A percentile compares a stretch with the other conserved stretches of the same genome.
These are phyloP conservation scores for Portunus trituberculatus DNA, from an alignment of 1,140 invertebrate species.

Conservation along the genomic window DNA sequence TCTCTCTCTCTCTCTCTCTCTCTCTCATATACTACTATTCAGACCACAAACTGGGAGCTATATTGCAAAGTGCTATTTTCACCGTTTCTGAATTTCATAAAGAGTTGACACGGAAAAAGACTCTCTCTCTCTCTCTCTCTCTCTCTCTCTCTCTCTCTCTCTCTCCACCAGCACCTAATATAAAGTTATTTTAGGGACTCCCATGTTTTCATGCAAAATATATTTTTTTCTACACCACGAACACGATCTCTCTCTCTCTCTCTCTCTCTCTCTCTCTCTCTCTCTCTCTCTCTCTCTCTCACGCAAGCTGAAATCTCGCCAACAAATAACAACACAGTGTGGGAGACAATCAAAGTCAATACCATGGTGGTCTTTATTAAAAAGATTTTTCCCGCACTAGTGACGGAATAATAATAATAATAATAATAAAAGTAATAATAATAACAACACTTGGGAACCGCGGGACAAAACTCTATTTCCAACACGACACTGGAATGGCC, in stretches of 20 bases:
- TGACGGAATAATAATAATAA: too few species aligned
- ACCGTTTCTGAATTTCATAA: conserved; percentile 9
- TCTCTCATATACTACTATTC: not conserved
- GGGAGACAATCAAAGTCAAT: not conserved
- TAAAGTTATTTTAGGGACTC: not conserved
- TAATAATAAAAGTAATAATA: too few species aligned
- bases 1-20: not conserved
- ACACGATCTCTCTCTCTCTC: not conserved
- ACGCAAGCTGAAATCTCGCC: not conserved
- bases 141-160: not conserved
- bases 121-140: not conserved
- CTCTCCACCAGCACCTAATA: not conserved
- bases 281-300: not conserved
- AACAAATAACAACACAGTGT: not conserved
- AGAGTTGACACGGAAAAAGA: not conserved
- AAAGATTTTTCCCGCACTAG: too few species aligned
- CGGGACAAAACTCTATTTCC: too few species aligned
- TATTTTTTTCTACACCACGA: not conserved
- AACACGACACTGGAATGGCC: too few species aligned
- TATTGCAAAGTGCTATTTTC: conserved; percentile 9
- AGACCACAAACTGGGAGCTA: not conserved
- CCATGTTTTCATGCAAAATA: not conserved
- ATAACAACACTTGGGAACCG: too few species aligned
- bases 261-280: too few species aligned
- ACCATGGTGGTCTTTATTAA: not conserved